These are phyloP conservation scores for Omphaloscelis lunosa DNA, from an alignment of 2,888 invertebrate genomes.

Conservation along the genomic window DNA sequence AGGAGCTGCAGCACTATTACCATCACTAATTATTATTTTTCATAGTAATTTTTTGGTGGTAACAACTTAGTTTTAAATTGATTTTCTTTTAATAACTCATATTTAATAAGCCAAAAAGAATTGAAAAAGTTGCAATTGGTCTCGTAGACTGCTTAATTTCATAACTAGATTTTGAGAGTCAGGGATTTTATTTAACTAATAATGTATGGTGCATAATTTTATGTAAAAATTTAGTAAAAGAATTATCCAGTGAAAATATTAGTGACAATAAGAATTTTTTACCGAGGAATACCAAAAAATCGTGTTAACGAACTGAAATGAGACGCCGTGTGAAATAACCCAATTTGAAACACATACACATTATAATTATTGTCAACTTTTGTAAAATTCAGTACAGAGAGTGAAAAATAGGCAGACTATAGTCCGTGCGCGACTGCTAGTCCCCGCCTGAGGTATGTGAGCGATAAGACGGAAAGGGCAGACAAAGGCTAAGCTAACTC, in stretches of 20 bases:
- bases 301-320: slow-evolving; percentile 14
- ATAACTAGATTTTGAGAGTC: slow-evolving; percentile 23
- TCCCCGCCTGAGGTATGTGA: neutral
- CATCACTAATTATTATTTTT: slow-evolving; percentile 69
- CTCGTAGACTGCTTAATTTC: slow-evolving; percentile 36
- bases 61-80: slow-evolving; percentile 36
- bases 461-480: neutral
- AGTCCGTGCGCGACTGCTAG: too few relatives aligned
- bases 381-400: neutral
- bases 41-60: slow-evolving; percentile 49
- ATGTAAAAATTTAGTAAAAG: slow-evolving; percentile 26
- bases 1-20: slow-evolving; percentile 85
- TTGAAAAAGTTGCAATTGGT: slow-evolving; percentile 36
- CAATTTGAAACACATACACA: neutral
- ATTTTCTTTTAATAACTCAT: slow-evolving; percentile 43
- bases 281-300: slow-evolving; percentile 47
- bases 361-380: neutral
- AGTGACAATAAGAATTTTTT: slow-evolving; percentile 16
- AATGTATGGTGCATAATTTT: slow-evolving; percentile 16
- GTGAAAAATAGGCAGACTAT: neutral
- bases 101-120: slow-evolving; percentile 41
- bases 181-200: neutral
- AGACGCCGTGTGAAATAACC: neutral
- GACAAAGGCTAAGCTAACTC: neutral
- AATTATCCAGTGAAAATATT: slow-evolving; percentile 21